Evolutionary conservation across 2,888 invertebrate genomes (phyloP), one percentile per base, ranked within the genome.

Genomic region (Watsonalla binaria): DNA sequence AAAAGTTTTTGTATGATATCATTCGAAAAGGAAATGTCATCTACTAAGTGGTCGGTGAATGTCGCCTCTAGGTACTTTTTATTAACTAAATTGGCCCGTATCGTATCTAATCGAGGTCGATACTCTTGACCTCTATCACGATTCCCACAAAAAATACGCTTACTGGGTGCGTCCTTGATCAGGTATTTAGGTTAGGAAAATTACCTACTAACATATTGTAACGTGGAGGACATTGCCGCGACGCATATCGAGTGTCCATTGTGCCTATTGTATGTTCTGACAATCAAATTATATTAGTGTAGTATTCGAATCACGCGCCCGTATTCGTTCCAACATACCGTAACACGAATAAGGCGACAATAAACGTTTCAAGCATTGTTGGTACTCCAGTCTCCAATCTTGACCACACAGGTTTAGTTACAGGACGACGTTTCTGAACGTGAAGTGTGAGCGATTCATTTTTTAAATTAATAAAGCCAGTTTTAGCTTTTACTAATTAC

Each of bases 251-350:
- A 86, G 74, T 74, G 72, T 60, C 78, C 63, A 87, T 89, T 90
- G 89, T 88, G 70, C 75, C 70, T 70, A 77, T 77, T 83, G 79
- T 82, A 80, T 76, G 76, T 56, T 68, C 64, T 70, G 70, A 73
- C 84, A 80, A 80, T 80, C 79, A 76, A 80, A 79, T 80, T 74
- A 70, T 76, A 78, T 70, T 74, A 66, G 61, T 62, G 70, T 61
- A 68, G 68, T 68, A 90, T 88, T 88, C 89, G 63, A 65, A 82
- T 81, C 87, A 88, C 88, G 88, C 76, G 64, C 62, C 65, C 72
- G 90, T 89, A 89, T 90, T 86, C 82, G 80, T 84, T 88, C 85
- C 89, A 83, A 85, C 89, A 82, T 87, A 90, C 89, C 89, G 90
- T 89, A 88, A 80, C 70, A 83, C 82, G 72, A 82, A 85, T 85